phyloP scores from a whole-genome alignment of 2,113 vertebrate genomes.

The Corythoichthys haematopterus region DNA sequence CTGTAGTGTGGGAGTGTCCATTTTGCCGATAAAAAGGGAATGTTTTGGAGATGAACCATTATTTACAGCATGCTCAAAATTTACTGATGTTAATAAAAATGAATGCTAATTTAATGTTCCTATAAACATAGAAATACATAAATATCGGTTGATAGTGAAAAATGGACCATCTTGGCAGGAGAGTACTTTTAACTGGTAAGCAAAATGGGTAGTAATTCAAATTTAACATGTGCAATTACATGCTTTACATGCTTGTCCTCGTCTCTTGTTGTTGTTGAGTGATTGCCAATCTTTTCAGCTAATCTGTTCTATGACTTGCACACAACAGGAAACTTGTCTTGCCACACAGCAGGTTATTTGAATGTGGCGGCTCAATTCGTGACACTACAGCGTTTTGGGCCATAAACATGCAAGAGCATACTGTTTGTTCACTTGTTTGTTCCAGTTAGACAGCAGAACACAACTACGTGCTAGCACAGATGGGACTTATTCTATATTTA shows the following conservation, averaged over 20 bases:
- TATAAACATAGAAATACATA: too few species aligned
- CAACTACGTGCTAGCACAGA: not conserved
- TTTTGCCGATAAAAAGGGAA: too few species aligned
- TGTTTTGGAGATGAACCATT: too few species aligned
- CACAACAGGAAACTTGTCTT: constrained; percentile 40
- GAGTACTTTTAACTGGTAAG: too few species aligned
- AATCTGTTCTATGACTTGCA: constrained; percentile 31
- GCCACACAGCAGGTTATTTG: constrained; percentile 31
- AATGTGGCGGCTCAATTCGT: constrained; percentile 31
- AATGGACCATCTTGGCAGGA: not conserved
- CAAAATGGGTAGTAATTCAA: not conserved
- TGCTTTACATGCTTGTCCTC: constrained; percentile 15
- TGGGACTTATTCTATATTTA: constrained; percentile 17
- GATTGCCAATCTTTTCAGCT: constrained; percentile 39
- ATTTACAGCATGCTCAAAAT: too few species aligned
- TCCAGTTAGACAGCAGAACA: constrained; percentile 13
- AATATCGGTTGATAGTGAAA: too few species aligned
- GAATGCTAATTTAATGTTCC: too few species aligned
- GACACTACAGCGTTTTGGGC: constrained; percentile 41
- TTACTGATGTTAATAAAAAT: too few species aligned
- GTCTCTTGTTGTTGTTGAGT: constrained; percentile 38
- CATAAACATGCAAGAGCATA: constrained; percentile 37
- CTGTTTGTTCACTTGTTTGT: constrained; percentile 33
- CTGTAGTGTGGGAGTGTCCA: too few species aligned
- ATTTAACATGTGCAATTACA: not conserved